Base-by-base conservation (phyloP, 1,140 invertebrate species). In the Tetramorium alpestre region DNA sequence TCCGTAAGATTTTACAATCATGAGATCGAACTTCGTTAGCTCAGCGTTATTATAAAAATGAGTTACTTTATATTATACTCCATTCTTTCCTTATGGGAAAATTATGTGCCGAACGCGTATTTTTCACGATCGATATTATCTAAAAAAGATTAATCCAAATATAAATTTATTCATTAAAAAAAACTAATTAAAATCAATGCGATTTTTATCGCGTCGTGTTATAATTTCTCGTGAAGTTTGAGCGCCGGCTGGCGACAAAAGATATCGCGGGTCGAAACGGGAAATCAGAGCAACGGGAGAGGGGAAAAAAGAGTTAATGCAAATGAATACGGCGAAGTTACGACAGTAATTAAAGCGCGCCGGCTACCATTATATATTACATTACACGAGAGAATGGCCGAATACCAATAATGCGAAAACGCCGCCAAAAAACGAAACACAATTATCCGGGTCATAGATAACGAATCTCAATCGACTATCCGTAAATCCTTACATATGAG, bases 311-410 rank as follows among this genome's bases (percentile, higher is more conserved):
- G 72, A 75, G 44, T 67, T 62, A 76, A 78, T 77, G 82, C 82
- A 73, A 84, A 84, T 84, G 69, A 70, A 84, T 84, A 84, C 80
- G 80, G 25, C 54, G 22, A 73, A 84, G 80, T 84, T 84, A 84
- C 69, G 69, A 75, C 28, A 28, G 54, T 84, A 84, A 84, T 84
- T 84, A 84, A 84, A 84, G 80, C 80, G 65, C 67, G 69, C 54
- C 78, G 22, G 54, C 16, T 73, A 60, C 54, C 54, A 16, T 84
- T 73, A 72, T 69, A 73, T 82, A 72, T 82, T 82, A 60, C 69
- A 73, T 84, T 73, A 60, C 78, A 56, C 33, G 64, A 28, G 64
- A 81, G 38, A 70, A 54, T 54, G 69, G 28, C 25, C 69, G 80
- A 84, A 73, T 60, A 84, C 54, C 80, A 84, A 84, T 84, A 84